A percentile compares a stretch with the other conserved stretches of the same genome.
Conservation (phyloP, 2,888 invertebrate genomes). For the Macrophya alboannulata region DNA sequence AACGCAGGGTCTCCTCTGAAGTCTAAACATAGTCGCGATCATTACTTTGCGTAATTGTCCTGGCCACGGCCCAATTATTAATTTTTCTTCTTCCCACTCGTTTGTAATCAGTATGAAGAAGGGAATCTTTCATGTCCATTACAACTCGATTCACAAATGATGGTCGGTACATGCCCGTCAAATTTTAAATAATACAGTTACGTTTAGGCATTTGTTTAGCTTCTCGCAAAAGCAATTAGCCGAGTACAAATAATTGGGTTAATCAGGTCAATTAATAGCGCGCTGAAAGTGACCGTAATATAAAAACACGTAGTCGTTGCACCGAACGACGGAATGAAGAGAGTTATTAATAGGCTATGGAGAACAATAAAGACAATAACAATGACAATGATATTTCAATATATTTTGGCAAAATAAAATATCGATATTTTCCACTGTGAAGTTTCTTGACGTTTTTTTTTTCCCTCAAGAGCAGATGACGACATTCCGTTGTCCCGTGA, state of each 20-base stretch:
- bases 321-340: slow-evolving; percentile 7
- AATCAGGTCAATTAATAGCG: slow-evolving; percentile 24
- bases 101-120: not conserved
- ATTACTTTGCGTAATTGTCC: slow-evolving; percentile 42
- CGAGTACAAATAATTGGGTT: not conserved
- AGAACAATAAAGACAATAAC: not conserved
- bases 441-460: not conserved
- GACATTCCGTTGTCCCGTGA: slow-evolving; percentile 20
- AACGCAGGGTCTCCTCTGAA: slow-evolving; percentile 1
- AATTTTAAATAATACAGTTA: not conserved
- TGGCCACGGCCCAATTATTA: slow-evolving; percentile 37
- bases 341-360: not conserved
- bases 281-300: not conserved
- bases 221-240: slow-evolving; percentile 9
- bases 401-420: not conserved
- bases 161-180: not conserved
- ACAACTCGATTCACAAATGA: not conserved
- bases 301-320: not conserved
- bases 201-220: not conserved
- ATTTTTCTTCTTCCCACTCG: not conserved
- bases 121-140: not conserved
- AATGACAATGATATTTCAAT: not conserved
- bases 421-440: not conserved
- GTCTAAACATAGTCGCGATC: slow-evolving; percentile 44
- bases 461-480: not conserved